Base-by-base conservation (phyloP, 2,797 vertebrate species). In the Tympanoctomys barrerae region DNA sequence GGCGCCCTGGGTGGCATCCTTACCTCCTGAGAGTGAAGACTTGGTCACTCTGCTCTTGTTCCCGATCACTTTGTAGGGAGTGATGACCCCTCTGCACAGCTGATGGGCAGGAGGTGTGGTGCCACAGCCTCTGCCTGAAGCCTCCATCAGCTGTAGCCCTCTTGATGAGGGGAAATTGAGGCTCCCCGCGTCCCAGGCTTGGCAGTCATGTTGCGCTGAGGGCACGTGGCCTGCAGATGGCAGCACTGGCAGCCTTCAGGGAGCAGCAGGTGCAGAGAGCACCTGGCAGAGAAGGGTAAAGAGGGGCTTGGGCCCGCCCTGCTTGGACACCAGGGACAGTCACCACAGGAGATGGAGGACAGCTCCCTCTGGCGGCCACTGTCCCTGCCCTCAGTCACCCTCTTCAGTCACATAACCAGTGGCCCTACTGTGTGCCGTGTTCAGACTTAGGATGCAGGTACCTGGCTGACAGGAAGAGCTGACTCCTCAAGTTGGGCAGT, bases 201-300 rank as follows among this genome's bases (percentile, higher is more conserved):
- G 39, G 13, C 19, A n/a, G 77, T 1, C 6, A 11, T 4, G 31
- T 24, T 10, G 46, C 62, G 54, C 46, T 10, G 12, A 0, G 2
- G 11, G 39, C 39, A 18, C 36, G 75, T 0, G 19, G 85, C 96
- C 97, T 97, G 93, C 88, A 94, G 97, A 90, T 95, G 97, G 95
- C 70, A 3, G 77, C 19, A 92, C 61, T 46, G 54, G 36, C 3
- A 57, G 61, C 19, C 24, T 11, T 83, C 9, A 33, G 46, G 8
- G 4, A 21, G 33, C 80, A 18, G 83, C 87, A n/a, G 28, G 62
- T 12, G 36, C 2, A 0, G 22, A 26, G 6, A 1, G 31, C 7
- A 16, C 88, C 61, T 46, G 36, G 10, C 36, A 2, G 2, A 26
- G 66, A 12, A 18, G 5, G 0, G 28, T 9, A 26, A 59, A 31